Base-by-base conservation (phyloP, 1,140 invertebrate species). In the Apolygus lucorum region DNA sequence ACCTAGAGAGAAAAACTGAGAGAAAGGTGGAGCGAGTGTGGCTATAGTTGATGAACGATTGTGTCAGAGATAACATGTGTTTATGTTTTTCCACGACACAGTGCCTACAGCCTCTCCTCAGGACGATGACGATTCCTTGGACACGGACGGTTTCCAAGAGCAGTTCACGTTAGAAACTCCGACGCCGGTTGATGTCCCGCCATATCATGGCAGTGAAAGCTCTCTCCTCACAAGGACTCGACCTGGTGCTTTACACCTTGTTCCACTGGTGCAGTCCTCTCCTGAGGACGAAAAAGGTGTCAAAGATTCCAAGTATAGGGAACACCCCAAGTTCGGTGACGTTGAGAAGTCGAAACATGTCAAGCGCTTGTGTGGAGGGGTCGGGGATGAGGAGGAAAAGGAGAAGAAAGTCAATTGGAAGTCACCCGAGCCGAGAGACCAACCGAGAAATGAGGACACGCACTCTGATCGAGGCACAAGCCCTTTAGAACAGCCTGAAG, bases 141-240 rank as follows among this genome's bases (percentile, higher is more conserved):
- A 82, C 74, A 80, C 80, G 42, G 81, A 82, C 73, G 81, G 80
- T 70, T 82, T 81, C 74, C 78, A 81, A 76, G 78, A 80, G 70
- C 77, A 78, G 66, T 80, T 77, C 69, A 74, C 79, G 24, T 71
- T 80, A 70, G 80, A 81, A 75, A 81, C 79, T 21, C 79, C 79
- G 14, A 72, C 72, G 27, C 73, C 71, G 14, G 67, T 25, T 8
- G 68, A 27, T 14, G 17, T 52, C 17, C 34, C 26, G 13, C 28
- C 22, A 63, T 26, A 28, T 26, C 59, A 70, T 64, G 26, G 70
- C 68, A 24, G 28, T 54, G 66, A 69, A 67, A 68, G 71, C 24
- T 68, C 42, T 67, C 42, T 59, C 67, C 67, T 49, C 29, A 17
- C 11, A 21, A 29, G 42, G 21, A 28, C 34, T 34, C 66, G 67